Conservation (phyloP, 53 echinoderm and acorn worm species). For the Henricia sp. region DNA sequence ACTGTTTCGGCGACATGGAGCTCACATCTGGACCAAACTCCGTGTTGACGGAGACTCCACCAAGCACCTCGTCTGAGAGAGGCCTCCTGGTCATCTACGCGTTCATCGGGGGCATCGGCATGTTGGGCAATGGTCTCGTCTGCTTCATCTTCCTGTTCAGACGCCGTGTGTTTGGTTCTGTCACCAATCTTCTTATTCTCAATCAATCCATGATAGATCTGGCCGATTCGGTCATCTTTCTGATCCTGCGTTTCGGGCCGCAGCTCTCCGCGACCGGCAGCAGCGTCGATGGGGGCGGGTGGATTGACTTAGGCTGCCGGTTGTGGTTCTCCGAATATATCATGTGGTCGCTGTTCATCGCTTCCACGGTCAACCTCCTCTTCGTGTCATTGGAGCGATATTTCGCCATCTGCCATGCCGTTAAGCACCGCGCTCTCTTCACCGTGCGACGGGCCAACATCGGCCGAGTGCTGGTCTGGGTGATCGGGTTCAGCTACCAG, state of each 20-base stretch:
- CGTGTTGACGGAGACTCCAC: no score
- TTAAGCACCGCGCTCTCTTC: slow-evolving; percentile 78
- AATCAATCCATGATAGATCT: slow-evolving; percentile 87
- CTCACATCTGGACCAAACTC: no score
- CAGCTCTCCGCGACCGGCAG: slow-evolving; percentile 36
- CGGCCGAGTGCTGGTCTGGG: slow-evolving; percentile 70
- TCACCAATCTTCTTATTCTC: slow-evolving; percentile 77
- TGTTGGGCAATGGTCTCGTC: slow-evolving; percentile 76
- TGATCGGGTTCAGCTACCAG: slow-evolving; percentile 76
- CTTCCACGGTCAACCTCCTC: slow-evolving; percentile 81
- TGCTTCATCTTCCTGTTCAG: slow-evolving; percentile 72
- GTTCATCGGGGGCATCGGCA: slow-evolving; percentile 75
- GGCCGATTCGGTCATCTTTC: slow-evolving; percentile 73
- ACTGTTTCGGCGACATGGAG: no score
- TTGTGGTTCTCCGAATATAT: slow-evolving; percentile 88
- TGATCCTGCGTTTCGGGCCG: slow-evolving; percentile 69
- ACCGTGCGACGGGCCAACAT: slow-evolving; percentile 75
- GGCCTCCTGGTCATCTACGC: slow-evolving; percentile 66
- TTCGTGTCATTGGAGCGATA: slow-evolving; percentile 83
- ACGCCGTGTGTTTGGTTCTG: slow-evolving; percentile 68
- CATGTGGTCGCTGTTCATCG: slow-evolving; percentile 83
- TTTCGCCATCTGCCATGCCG: slow-evolving; percentile 83
- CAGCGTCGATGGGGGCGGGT: not conserved
- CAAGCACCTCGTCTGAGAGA: slow-evolving; percentile 1
- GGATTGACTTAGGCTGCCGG: slow-evolving; percentile 74